Conservation (phyloP, 1,140 invertebrate genomes). For the Luehdorfia chinensis region DNA sequence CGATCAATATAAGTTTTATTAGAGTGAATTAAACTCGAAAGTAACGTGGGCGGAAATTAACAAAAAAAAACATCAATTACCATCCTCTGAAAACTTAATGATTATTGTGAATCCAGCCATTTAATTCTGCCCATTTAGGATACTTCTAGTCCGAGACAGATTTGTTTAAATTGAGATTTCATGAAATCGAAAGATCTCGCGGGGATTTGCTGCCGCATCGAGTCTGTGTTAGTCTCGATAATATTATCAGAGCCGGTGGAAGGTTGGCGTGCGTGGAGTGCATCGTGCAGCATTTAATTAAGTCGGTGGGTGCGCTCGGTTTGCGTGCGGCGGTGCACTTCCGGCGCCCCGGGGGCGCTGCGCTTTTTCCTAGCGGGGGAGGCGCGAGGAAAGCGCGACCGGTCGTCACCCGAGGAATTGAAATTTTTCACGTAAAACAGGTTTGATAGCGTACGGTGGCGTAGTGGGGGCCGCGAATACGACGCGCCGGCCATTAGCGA, state of each 20-base stretch:
- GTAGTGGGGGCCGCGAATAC: conserved; percentile 67
- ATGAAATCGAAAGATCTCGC: too few relatives aligned
- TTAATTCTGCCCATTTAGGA: too few relatives aligned
- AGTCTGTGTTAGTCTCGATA: too few relatives aligned
- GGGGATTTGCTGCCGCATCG: too few relatives aligned
- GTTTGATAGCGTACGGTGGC: conserved; percentile 67
- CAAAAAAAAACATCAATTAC: too few relatives aligned
- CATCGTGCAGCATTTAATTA: conserved; percentile 68
- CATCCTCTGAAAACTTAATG: too few relatives aligned
- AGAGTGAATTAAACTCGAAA: too few relatives aligned
- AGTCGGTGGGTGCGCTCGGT: conserved; percentile 64
- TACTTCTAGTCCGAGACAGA: too few relatives aligned
- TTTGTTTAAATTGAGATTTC: too few relatives aligned
- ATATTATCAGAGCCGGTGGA: conserved; percentile 32
- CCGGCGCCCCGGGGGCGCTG: conserved; percentile 62
- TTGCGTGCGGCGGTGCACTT: conserved; percentile 69
- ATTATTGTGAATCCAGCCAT: too few relatives aligned
- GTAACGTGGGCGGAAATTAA: too few relatives aligned
- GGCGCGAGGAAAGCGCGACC: conserved; percentile 66
- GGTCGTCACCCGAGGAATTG: conserved; percentile 70
- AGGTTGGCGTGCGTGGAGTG: conserved; percentile 56
- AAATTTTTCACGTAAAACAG: conserved; percentile 75
- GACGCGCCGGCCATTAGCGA: conserved; percentile 64
- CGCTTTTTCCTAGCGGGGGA: conserved; percentile 62
- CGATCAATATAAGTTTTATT: too few relatives aligned